phyloP scores from a whole-genome alignment of 2,797 vertebrate species.

The Lerista edwardsae region DNA sequence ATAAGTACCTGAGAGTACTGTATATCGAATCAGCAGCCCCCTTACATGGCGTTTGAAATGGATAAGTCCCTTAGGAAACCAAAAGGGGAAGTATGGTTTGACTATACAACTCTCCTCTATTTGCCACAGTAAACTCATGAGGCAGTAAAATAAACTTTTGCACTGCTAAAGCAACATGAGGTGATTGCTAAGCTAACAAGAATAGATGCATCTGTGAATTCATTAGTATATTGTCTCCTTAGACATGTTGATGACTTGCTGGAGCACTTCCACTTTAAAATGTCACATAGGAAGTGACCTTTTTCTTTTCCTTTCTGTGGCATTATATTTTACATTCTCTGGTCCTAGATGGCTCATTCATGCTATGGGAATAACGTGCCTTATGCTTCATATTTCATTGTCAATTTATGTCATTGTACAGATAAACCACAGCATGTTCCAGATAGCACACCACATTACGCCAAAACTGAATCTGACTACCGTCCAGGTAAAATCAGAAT shows the following conservation, averaged over 20 bases:
- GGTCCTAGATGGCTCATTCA: not conserved
- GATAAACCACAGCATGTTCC: conserved; percentile 15
- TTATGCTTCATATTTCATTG: not conserved
- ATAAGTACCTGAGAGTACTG: too few relatives aligned
- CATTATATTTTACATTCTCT: not conserved
- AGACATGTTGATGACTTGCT: not conserved
- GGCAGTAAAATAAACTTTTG: too few relatives aligned
- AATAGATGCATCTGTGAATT: too few relatives aligned
- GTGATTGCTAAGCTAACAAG: too few relatives aligned
- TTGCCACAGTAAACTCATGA: too few relatives aligned
- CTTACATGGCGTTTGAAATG: too few relatives aligned
- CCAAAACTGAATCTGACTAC: conserved; percentile 18
- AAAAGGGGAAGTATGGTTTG: too few relatives aligned
- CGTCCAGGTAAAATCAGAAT: not conserved
- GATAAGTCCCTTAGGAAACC: too few relatives aligned
- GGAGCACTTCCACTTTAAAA: not conserved
- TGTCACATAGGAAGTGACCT: not conserved
- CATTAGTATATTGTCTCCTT: too few relatives aligned
- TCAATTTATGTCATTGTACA: not conserved
- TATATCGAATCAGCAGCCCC: too few relatives aligned
- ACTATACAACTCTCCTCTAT: too few relatives aligned
- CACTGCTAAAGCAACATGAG: too few relatives aligned
- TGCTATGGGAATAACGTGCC: not conserved
- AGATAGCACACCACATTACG: conserved; percentile 29
- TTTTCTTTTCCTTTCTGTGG: not conserved